These are phyloP conservation scores for Pogonomyrmex barbatus DNA, from an alignment of 1,140 invertebrate species.

Conservation along the genomic window DNA sequence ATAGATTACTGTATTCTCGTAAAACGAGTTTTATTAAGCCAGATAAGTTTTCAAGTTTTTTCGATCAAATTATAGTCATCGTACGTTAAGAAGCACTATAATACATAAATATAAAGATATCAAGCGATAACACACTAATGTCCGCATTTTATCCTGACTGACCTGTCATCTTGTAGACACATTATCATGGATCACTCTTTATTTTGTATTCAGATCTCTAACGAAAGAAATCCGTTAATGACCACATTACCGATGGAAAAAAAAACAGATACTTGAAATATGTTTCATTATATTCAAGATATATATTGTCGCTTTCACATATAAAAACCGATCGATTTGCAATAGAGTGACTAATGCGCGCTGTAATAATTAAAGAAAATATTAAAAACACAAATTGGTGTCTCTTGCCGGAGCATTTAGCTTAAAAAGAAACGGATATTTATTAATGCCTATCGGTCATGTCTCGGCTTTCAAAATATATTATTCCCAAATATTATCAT, in stretches of 20 bases:
- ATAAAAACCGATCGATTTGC: not conserved
- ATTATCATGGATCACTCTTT: constrained; percentile 39
- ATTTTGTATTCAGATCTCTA: constrained; percentile 54
- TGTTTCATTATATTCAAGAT: constrained; percentile 6
- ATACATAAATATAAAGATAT: constrained; percentile 6
- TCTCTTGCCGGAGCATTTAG: constrained; percentile 37
- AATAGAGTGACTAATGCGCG: not conserved
- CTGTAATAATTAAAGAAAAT: not conserved
- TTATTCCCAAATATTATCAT: constrained; percentile 17
- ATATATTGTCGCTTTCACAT: not conserved
- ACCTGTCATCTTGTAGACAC: constrained; percentile 34
- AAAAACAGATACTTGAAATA: constrained; percentile 19
- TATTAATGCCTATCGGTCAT: constrained; percentile 62
- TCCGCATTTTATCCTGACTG: constrained; percentile 50
- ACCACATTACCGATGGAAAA: not conserved
- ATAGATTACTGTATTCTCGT: constrained; percentile 28
- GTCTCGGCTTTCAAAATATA: constrained; percentile 14
- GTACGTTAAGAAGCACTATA: constrained; percentile 43
- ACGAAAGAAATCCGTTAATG: constrained; percentile 21
- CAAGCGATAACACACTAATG: constrained; percentile 26
- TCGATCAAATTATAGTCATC: not conserved
- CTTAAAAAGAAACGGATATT: constrained; percentile 31
- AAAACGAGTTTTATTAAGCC: constrained; percentile 52
- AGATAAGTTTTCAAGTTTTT: constrained; percentile 15
- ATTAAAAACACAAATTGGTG: not conserved